phyloP scores from a whole-genome alignment of 2,888 invertebrate genomes.

The Andrena haemorrhoa region DNA sequence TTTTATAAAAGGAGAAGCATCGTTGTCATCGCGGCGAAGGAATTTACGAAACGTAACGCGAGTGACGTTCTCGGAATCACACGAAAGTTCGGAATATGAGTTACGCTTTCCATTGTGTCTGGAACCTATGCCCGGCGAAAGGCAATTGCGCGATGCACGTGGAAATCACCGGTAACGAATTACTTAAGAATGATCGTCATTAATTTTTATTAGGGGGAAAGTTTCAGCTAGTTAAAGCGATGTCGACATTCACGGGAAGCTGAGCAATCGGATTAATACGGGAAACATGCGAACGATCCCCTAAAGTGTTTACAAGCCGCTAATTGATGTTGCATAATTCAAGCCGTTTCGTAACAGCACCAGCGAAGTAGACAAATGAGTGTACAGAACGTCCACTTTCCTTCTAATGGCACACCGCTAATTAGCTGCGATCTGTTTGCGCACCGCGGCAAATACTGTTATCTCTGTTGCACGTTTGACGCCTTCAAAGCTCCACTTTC shows the following conservation, averaged over 20 bases:
- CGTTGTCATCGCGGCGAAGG: not conserved
- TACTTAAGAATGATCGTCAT: not conserved
- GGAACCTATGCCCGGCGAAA: not conserved
- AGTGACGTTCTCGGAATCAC: not conserved
- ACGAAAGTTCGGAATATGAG: no score
- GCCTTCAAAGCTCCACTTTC: not conserved
- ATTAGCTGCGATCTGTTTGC: slow-evolving; percentile 19
- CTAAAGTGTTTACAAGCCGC: not conserved
- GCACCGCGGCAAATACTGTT: slow-evolving; percentile 2
- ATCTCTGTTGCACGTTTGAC: not conserved
- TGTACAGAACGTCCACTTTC: slow-evolving; percentile 7
- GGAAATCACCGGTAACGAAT: not conserved
- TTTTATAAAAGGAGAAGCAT: slow-evolving; percentile 8
- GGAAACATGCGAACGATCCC: not conserved
- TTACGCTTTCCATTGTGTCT: not conserved
- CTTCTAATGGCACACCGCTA: slow-evolving; percentile 12
- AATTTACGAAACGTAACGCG: not conserved
- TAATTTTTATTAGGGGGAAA: not conserved
- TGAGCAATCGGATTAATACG: not conserved
- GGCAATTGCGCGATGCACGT: not conserved
- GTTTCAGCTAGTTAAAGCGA: slow-evolving; percentile 1
- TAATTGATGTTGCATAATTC: slow-evolving; percentile 22
- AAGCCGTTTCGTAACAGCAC: slow-evolving; percentile 15
- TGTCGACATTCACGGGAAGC: not conserved
- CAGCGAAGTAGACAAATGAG: not conserved